phyloP scores from a whole-genome alignment of 1,140 invertebrate species.

The Drosophila subpulchrella region DNA sequence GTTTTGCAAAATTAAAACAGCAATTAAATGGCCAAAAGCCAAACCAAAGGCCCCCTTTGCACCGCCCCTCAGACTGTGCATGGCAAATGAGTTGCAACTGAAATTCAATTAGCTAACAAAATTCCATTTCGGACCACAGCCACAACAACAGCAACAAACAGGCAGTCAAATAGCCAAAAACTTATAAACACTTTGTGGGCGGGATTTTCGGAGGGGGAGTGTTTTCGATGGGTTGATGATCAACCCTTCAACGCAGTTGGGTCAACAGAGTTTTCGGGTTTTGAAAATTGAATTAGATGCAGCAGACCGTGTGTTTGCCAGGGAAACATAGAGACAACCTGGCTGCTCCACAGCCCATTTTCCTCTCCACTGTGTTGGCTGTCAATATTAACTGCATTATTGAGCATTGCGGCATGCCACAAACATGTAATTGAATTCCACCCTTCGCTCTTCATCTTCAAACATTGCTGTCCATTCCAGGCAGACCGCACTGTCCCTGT shows the following conservation, averaged over 20 bases:
- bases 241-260: slow-evolving; percentile 74
- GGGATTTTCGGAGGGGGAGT: not conserved
- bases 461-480: slow-evolving; percentile 31
- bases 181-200: slow-evolving; percentile 73
- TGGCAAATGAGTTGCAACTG: slow-evolving; percentile 82
- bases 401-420: slow-evolving; percentile 81
- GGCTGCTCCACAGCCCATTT: slow-evolving; percentile 5
- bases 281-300: slow-evolving; percentile 83
- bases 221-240: not conserved
- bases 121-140: slow-evolving; percentile 75
- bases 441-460: slow-evolving; percentile 55
- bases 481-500: slow-evolving; percentile 33
- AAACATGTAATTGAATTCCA: slow-evolving; percentile 83
- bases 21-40: slow-evolving; percentile 82
- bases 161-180: slow-evolving; percentile 66
- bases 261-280: slow-evolving; percentile 80
- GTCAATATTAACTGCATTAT: slow-evolving; percentile 83
- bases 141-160: slow-evolving; percentile 33
- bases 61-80: slow-evolving; percentile 45
- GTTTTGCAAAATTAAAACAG: slow-evolving; percentile 74
- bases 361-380: slow-evolving; percentile 14
- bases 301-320: slow-evolving; percentile 69
- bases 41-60: slow-evolving; percentile 31
- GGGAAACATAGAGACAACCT: slow-evolving; percentile 31
- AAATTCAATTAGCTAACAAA: slow-evolving; percentile 83